phyloP scores from a whole-genome alignment of 2,797 vertebrate genomes.

The Eidolon dupreanum region DNA sequence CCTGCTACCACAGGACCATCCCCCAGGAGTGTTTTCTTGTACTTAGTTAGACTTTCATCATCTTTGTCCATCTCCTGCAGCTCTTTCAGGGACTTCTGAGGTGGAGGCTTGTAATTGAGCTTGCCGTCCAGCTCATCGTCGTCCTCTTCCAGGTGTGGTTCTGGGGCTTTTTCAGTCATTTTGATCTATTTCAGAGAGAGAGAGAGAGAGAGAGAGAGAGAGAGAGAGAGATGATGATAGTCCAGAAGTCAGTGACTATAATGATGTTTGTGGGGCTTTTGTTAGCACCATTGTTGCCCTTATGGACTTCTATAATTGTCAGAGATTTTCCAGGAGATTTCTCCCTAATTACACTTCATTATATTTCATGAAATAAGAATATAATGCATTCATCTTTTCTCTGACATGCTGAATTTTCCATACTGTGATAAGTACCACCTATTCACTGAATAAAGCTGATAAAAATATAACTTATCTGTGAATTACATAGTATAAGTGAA shows the following conservation, averaged over 20 bases:
- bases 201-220: slow-evolving; percentile 34
- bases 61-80: slow-evolving; percentile 90
- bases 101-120: slow-evolving; percentile 89
- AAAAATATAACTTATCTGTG: neutral
- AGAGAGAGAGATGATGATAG: neutral
- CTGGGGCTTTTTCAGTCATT: slow-evolving; percentile 87
- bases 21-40: slow-evolving; percentile 89
- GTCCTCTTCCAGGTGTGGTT: slow-evolving; percentile 83
- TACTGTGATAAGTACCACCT: neutral
- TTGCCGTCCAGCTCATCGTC: slow-evolving; percentile 87
- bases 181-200: slow-evolving; percentile 64
- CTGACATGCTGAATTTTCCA: neutral
- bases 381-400: neutral
- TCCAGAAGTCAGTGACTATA: neutral
- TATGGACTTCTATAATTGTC: neutral
- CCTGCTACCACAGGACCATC: slow-evolving; percentile 87
- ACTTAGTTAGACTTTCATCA: slow-evolving; percentile 88
- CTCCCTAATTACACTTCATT: neutral
- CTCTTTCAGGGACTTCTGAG: slow-evolving; percentile 89
- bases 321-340: neutral
- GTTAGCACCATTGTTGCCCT: neutral
- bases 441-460: neutral
- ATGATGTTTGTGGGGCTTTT: neutral
- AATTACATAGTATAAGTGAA: neutral
- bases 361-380: neutral